Evolutionary conservation across 2,888 invertebrate species (phyloP).

Genomic region (Tinea pellionella): DNA sequence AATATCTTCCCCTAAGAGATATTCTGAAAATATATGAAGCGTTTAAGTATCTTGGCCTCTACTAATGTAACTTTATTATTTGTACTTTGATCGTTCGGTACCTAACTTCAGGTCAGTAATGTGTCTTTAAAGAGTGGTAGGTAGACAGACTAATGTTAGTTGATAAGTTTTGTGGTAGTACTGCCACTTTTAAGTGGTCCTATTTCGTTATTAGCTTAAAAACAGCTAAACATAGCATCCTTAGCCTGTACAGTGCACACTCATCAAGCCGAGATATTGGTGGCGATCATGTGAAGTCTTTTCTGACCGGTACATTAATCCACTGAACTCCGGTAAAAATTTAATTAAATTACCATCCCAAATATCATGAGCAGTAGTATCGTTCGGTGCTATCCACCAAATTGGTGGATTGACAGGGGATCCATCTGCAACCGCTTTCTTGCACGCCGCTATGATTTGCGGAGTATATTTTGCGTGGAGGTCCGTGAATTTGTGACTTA

Average conservation of each 20-base stretch:
- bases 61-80: constrained; percentile 13
- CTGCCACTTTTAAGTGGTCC: no score
- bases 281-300: no score
- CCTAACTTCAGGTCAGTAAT: no score
- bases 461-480: constrained; percentile 67
- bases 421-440: constrained; percentile 56
- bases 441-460: constrained; percentile 63
- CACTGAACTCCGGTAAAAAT: background rate
- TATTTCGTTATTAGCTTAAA: no score
- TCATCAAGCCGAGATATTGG: no score
- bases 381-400: constrained; percentile 79
- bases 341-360: constrained; percentile 40
- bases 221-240: no score
- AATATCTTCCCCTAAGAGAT: constrained; percentile 74
- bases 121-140: no score
- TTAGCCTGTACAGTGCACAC: no score
- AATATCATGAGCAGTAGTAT: constrained; percentile 55
- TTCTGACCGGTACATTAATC: constrained; percentile 15
- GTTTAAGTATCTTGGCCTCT: background rate
- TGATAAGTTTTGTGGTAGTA: no score
- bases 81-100: no score
- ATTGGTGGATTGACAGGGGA: constrained; percentile 77
- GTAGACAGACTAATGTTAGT: no score
- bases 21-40: constrained; percentile 60
- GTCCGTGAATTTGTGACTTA: constrained; percentile 66